phyloP scores from a whole-genome alignment of 2,797 vertebrate genomes.

The Pelobates cultripes region DNA sequence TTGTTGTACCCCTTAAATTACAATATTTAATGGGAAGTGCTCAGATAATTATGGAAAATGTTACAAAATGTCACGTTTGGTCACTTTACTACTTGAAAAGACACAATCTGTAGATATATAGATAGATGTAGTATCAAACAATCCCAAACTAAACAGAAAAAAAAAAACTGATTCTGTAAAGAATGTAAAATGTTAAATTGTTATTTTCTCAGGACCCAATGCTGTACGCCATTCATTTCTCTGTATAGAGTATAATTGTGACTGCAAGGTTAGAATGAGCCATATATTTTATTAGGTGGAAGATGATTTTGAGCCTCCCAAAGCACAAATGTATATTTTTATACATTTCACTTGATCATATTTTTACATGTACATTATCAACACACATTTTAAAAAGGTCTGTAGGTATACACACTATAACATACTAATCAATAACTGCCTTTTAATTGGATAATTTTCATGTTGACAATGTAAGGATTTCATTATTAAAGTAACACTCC shows the following conservation, averaged over 20 bases:
- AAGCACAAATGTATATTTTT: conserved; percentile 75
- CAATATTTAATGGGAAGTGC: no score
- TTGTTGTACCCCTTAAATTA: no score
- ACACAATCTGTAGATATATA: background rate
- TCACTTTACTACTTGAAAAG: background rate
- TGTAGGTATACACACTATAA: background rate
- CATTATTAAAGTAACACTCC: no score
- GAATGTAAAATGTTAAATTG: background rate
- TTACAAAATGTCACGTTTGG: no score
- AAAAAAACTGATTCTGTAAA: background rate
- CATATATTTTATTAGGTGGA: conserved; percentile 52
- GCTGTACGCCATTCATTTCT: conserved; percentile 24
- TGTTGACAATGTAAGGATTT: background rate
- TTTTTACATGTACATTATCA: conserved; percentile 57
- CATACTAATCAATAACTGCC: background rate
- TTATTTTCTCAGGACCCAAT: background rate
- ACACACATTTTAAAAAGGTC: background rate
- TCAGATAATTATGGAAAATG: no score
- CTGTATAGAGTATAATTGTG: conserved; percentile 55
- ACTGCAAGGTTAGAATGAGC: background rate
- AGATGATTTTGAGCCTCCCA: conserved; percentile 64
- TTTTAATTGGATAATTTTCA: background rate
- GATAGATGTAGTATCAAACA: background rate
- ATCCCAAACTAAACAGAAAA: background rate
- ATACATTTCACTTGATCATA: conserved; percentile 67